Percentiles rank a stretch among this genome's conserved stretches.
phyloP scores from a whole-genome alignment of 2,888 invertebrate genomes.

The Sesia bembeciformis region DNA sequence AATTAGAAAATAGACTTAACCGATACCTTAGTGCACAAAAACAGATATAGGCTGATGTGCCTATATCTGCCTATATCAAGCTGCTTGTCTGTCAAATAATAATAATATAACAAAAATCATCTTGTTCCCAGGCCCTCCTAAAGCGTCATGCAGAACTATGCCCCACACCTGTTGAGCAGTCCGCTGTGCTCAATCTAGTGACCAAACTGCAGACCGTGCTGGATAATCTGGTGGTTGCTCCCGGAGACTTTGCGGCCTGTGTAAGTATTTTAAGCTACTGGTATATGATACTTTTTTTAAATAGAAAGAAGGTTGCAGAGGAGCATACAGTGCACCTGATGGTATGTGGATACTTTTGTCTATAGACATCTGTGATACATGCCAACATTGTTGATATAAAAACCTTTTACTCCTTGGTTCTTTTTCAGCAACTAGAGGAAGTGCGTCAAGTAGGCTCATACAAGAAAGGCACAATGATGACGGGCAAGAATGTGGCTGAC shows the following conservation, averaged over 20 bases:
- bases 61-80: too few relatives aligned
- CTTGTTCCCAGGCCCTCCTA: slow-evolving; percentile 81
- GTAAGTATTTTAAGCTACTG: slow-evolving; percentile 75
- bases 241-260: slow-evolving; percentile 95
- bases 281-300: too few relatives aligned
- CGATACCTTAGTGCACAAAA: too few relatives aligned
- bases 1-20: too few relatives aligned
- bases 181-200: slow-evolving; percentile 92
- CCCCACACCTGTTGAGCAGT: slow-evolving; percentile 92
- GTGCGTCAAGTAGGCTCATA: slow-evolving; percentile 98
- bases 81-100: neutral
- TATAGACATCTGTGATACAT: too few relatives aligned
- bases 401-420: too few relatives aligned
- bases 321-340: too few relatives aligned
- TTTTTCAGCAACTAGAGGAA: slow-evolving; percentile 75
- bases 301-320: too few relatives aligned
- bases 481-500: slow-evolving; percentile 95
- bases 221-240: slow-evolving; percentile 95
- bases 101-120: neutral
- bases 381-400: too few relatives aligned
- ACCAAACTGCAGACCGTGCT: slow-evolving; percentile 96
- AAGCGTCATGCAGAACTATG: slow-evolving; percentile 95
- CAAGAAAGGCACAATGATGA: slow-evolving; percentile 98
- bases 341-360: too few relatives aligned
- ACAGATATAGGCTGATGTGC: too few relatives aligned